These are phyloP conservation scores for Acleris sparsana DNA, from an alignment of 2,888 invertebrate species.

Conservation along the genomic window DNA sequence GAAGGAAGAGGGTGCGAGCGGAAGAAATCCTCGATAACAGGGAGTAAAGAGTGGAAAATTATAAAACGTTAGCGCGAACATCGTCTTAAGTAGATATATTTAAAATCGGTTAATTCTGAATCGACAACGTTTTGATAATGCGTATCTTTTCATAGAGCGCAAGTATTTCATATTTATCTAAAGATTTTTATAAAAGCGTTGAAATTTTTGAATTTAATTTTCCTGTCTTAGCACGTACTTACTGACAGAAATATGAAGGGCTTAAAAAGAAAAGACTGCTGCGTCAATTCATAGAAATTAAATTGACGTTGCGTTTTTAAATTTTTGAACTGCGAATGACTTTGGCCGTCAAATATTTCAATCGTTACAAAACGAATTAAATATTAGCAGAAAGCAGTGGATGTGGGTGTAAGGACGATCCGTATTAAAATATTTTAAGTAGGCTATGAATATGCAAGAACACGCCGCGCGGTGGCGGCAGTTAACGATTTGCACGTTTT, in stretches of 20 bases:
- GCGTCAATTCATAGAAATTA: no score
- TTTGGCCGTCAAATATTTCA: conserved; percentile 49
- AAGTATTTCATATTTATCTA: no score
- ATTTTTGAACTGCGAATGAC: not conserved
- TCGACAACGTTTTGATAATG: conserved; percentile 40
- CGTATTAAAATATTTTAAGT: conserved; percentile 83
- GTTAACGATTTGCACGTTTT: conserved; percentile 83
- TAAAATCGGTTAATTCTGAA: conserved; percentile 56
- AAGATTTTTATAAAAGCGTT: no score
- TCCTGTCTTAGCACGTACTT: no score
- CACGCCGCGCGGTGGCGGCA: conserved; percentile 74
- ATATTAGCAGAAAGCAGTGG: conserved; percentile 74
- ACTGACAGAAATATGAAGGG: no score
- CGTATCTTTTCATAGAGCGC: no score
- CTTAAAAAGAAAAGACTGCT: no score
- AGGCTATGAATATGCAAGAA: conserved; percentile 83
- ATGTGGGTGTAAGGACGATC: conserved; percentile 68
- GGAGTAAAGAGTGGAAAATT: conserved; percentile 74
- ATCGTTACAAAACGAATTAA: conserved; percentile 65
- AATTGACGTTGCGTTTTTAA: no score
- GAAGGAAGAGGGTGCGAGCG: conserved; percentile 75
- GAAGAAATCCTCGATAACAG: conserved; percentile 77
- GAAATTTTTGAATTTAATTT: no score
- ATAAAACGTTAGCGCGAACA: conserved; percentile 68
- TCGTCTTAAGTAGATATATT: conserved; percentile 59